Conservation (phyloP, 53 echinoderm and acorn worm genomes). For the Patiria pectinifera region DNA sequence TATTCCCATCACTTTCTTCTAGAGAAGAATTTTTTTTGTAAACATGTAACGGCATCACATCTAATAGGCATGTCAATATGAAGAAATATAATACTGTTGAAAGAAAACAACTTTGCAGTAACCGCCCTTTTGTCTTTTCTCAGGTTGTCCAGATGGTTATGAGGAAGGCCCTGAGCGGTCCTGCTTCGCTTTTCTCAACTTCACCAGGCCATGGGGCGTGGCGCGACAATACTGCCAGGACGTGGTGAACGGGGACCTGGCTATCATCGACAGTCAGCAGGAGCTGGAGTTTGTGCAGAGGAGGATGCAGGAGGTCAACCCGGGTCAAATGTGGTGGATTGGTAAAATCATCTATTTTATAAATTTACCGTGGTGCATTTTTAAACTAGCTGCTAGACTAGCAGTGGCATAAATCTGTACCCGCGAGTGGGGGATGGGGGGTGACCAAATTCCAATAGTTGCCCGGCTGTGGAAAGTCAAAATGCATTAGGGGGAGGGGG, state of each 20-base stretch:
- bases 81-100: neutral
- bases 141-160: constrained; percentile 46
- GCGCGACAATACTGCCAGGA: constrained; percentile 56
- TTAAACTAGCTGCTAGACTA: too few species aligned
- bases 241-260: constrained; percentile 67
- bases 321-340: constrained; percentile 75
- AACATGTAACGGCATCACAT: neutral
- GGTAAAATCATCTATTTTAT: constrained; percentile 41
- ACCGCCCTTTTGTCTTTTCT: neutral
- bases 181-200: constrained; percentile 33
- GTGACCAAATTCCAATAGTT: too few species aligned
- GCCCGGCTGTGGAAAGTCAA: too few species aligned
- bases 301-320: constrained; percentile 55
- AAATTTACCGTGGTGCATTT: neutral
- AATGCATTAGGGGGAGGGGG: too few species aligned
- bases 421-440: too few species aligned
- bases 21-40: neutral
- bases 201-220: constrained; percentile 3
- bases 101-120: neutral
- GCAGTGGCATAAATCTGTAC: too few species aligned
- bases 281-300: constrained; percentile 66
- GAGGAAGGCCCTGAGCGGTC: constrained; percentile 52
- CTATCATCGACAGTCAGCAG: constrained; percentile 63
- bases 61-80: neutral
- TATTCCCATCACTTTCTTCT: too few species aligned